Evolutionary conservation across 1,140 invertebrate genomes (phyloP), one percentile per base, ranked within the genome.

Genomic region (Camponotus floridanus): DNA sequence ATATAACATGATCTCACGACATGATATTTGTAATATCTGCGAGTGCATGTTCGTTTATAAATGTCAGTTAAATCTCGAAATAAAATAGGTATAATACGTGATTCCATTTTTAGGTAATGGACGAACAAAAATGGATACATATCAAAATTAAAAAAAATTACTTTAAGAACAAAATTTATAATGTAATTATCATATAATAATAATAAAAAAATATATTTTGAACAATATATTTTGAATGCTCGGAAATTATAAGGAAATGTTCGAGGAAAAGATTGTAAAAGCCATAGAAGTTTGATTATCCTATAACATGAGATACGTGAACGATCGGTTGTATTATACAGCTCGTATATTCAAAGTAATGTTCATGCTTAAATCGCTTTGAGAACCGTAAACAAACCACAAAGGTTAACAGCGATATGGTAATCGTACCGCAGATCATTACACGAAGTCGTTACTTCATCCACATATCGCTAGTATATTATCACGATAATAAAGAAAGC

Each of bases 301-400:
- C 26, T n/a, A n/a, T 45, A 76, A 8, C 18, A 33, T 15, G 33
- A 26, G 33, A 42, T 26, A 42, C 3, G 36, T 4, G 39, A 11
- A 11, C 8, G 5, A 62, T 62, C 26, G 42, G 65, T 78, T 36
- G 48, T 15, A 59, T 57, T 39, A 36, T 59, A 31, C 6, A 1
- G 11, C 18, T 7, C 45, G 21, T 36, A 18, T 55, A 42, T 78
- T 33, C 62, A 13, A 70, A 59, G 76, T 39, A 57, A 70, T 7
- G 21, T 39, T 80, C 15, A 45, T 55, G 48, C 36, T 68, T 26
- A 68, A 79, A 68, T 79, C 62, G 33, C 36, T 70, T 70, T 18
- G 33, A 67, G 13, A 57, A 68, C 48, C 21, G 33, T 59, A 80
- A 80, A 57, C 15, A 70, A 70, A 39, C 15, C n/a, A 13, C 62